Conservation (phyloP, 35 echinoderm and acorn worm species). For the Ptychodera flava region DNA sequence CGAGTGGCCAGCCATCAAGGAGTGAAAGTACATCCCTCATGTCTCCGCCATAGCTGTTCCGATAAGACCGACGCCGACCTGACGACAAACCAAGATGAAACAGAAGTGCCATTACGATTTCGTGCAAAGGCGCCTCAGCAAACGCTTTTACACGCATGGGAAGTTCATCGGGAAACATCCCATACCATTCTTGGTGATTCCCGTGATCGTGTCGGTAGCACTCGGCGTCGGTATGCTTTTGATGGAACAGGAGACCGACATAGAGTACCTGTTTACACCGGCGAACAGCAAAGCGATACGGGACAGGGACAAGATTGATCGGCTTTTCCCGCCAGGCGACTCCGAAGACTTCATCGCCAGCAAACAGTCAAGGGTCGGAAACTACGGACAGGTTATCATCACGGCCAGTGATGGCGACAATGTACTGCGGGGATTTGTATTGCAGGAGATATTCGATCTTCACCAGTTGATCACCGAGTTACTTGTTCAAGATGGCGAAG, state of each 20-base stretch:
- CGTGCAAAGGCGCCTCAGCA: too few species aligned
- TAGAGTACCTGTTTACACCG: slow-evolving; percentile 35
- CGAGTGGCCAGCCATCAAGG: too few species aligned
- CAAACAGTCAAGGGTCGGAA: background rate
- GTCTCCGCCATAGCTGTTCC: too few species aligned
- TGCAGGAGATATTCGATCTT: background rate
- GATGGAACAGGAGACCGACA: slow-evolving; percentile 4
- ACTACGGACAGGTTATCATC: background rate
- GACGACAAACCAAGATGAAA: too few species aligned
- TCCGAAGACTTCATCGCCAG: slow-evolving; percentile 45
- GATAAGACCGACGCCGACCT: too few species aligned
- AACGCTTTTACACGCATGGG: background rate
- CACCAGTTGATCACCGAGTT: background rate
- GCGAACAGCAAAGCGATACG: slow-evolving; percentile 12
- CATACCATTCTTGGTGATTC: slow-evolving; percentile 2
- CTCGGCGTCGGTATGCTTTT: slow-evolving; percentile 23
- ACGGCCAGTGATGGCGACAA: background rate
- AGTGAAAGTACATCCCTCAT: too few species aligned
- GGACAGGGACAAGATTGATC: slow-evolving; percentile 23
- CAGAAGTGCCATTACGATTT: too few species aligned
- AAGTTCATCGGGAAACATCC: background rate
- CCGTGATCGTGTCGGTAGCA: background rate
- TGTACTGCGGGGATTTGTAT: background rate
- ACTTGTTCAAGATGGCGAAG: background rate
- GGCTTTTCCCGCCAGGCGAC: slow-evolving; percentile 25